Conservation (phyloP, 2,797 vertebrate species). For the Somateria mollissima region DNA sequence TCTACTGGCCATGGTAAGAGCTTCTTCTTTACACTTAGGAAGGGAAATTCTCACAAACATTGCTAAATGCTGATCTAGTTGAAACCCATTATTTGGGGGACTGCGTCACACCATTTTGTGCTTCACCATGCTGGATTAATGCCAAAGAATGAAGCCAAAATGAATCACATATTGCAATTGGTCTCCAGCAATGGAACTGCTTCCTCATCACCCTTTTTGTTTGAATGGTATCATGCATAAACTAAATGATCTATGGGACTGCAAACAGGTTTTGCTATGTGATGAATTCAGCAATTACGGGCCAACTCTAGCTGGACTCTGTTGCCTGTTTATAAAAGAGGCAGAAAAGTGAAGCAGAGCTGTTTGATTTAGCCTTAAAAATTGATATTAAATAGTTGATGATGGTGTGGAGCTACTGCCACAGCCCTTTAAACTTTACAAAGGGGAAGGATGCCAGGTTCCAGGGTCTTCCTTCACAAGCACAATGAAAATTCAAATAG, state of each 20-base stretch:
- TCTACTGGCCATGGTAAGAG: neutral
- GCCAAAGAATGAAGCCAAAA: constrained; percentile 17
- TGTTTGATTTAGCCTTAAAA: neutral
- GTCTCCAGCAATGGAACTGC: constrained; percentile 25
- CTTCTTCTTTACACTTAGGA: neutral
- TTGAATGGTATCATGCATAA: constrained; percentile 22
- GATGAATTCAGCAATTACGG: neutral
- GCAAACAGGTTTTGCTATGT: constrained; percentile 28
- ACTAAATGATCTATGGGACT: neutral
- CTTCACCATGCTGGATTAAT: constrained; percentile 17
- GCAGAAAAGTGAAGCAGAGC: neutral
- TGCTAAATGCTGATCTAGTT: constrained; percentile 32
- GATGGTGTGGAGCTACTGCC: neutral
- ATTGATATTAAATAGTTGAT: neutral
- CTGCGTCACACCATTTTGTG: constrained; percentile 12
- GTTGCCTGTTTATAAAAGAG: neutral
- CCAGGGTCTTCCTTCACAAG: neutral
- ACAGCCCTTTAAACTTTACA: neutral
- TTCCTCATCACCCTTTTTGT: constrained; percentile 69
- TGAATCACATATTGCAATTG: neutral
- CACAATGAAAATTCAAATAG: neutral
- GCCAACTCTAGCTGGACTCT: neutral
- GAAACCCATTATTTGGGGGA: constrained; percentile 13
- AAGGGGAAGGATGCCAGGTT: neutral
- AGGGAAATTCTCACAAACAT: constrained; percentile 4